Evolutionary conservation across 2,113 vertebrate species (phyloP).

Genomic region (Clarias gariepinus): DNA sequence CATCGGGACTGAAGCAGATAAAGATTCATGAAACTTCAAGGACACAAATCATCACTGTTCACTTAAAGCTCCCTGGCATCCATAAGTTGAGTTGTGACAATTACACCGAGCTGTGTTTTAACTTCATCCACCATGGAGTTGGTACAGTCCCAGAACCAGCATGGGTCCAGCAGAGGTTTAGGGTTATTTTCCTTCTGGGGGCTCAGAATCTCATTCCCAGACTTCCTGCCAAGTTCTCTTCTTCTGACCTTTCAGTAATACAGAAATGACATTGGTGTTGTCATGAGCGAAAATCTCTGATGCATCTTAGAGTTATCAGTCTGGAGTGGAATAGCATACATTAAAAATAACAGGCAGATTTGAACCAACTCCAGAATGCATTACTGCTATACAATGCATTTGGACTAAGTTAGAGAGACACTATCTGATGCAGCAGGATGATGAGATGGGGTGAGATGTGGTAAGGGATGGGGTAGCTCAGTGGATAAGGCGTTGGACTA

Average conservation of each 20-base stretch:
- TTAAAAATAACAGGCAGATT: neutral
- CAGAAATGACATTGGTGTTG: neutral
- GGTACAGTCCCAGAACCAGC: neutral
- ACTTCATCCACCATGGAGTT: neutral
- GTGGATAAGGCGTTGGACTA: too few relatives aligned
- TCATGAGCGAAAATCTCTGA: neutral
- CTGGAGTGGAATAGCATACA: neutral
- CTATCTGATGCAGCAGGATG: neutral
- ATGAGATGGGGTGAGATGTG: neutral
- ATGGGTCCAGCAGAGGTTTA: neutral
- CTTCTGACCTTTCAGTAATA: neutral
- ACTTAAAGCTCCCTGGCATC: conserved; percentile 19
- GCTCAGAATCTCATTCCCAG: neutral
- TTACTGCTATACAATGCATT: neutral
- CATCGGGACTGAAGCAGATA: conserved; percentile 19
- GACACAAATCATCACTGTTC: conserved; percentile 49
- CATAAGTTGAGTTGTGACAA: conserved; percentile 16
- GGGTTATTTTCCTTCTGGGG: neutral
- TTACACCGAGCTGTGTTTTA: conserved; percentile 8
- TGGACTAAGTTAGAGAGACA: neutral
- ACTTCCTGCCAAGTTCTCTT: neutral
- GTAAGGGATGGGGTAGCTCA: too few relatives aligned
- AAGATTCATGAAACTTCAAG: conserved; percentile 54
- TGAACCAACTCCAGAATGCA: neutral
- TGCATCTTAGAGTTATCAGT: neutral